These are phyloP conservation scores for Liposcelis brunnea DNA, from an alignment of 2,888 invertebrate species.

Conservation along the genomic window DNA sequence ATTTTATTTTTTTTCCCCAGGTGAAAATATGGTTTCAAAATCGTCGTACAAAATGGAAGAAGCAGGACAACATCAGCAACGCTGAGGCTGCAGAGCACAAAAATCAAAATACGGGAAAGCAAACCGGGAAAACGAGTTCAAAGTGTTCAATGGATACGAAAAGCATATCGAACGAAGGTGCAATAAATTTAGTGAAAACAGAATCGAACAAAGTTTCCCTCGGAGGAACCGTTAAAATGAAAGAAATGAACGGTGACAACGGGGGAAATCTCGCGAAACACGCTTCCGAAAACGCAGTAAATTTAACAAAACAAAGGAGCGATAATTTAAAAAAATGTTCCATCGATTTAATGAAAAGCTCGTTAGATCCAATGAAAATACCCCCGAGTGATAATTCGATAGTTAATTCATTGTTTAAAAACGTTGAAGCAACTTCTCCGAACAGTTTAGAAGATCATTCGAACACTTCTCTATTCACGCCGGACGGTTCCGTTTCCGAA, in stretches of 20 bases:
- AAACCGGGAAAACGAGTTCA: background rate
- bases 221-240: too few species aligned
- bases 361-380: too few species aligned
- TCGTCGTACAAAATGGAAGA: constrained; percentile 70
- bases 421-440: constrained; percentile 4
- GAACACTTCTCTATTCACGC: constrained; percentile 19
- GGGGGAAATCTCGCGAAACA: background rate
- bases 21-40: constrained; percentile 88
- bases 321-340: too few species aligned
- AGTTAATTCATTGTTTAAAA: too few species aligned
- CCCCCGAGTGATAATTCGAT: too few species aligned
- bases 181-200: constrained; percentile 4
- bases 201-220: too few species aligned
- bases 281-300: too few species aligned
- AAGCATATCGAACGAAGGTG: background rate
- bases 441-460: constrained; percentile 19
- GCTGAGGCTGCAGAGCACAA: constrained; percentile 76
- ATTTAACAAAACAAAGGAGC: too few species aligned
- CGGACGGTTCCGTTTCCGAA: constrained; percentile 20
- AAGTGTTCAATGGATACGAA: background rate
- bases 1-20: constrained; percentile 29
- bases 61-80: constrained; percentile 80
- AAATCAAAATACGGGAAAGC: constrained; percentile 25
- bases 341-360: too few species aligned
- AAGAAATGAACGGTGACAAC: background rate